Base-by-base conservation (phyloP, 2,113 vertebrate species). In the Pseudopodoces humilis region DNA sequence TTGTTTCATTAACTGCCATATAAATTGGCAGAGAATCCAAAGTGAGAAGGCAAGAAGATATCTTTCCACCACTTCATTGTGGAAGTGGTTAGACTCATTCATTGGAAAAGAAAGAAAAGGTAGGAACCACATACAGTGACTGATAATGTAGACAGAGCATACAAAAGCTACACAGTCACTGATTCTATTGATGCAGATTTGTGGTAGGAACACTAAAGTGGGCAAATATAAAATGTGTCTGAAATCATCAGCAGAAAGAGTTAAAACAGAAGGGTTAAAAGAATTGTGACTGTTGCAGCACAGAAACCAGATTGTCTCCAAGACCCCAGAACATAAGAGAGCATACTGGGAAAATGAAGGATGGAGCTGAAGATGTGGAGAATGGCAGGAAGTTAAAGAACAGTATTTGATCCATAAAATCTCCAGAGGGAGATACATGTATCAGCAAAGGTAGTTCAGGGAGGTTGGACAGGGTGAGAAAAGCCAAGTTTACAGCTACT, bases 81-180 rank as follows among this genome's bases (percentile, higher is more conserved):
- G 56, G 8, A 87, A 87, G 21, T 23, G 12, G 15, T 50, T 80
- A 46, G 13, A 81, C 50, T 15, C 15, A 60, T 44, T 53, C 5
- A 33, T 1, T 80, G 63, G n/a, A 47, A 90, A 85, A 87, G 4
- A 35, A 41, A 59, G 27, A 80, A 67, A 53, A 50, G 5, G 9
- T 24, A 52, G 28, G 23, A 62, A 62, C 10, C 13, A 53, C 22
- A 65, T 11, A 63, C 0, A 24, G 15, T 3, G 6, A 63, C 35
- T 33, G 28, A 24, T 24, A 63, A 46, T 63, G 85, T 56, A 49
- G 56, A 68, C 2, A 10, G 21, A 74, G 4, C 1, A 18, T 22
- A 30, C 31, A 39, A 39, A 74, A 31, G 2, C 5, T 67, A 2
- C 49, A 16, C 1, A 46, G 31, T n/a, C 0, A 0, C 31, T 65